Conservation (phyloP, 2,113 vertebrate genomes). For the Macquaria australasica region DNA sequence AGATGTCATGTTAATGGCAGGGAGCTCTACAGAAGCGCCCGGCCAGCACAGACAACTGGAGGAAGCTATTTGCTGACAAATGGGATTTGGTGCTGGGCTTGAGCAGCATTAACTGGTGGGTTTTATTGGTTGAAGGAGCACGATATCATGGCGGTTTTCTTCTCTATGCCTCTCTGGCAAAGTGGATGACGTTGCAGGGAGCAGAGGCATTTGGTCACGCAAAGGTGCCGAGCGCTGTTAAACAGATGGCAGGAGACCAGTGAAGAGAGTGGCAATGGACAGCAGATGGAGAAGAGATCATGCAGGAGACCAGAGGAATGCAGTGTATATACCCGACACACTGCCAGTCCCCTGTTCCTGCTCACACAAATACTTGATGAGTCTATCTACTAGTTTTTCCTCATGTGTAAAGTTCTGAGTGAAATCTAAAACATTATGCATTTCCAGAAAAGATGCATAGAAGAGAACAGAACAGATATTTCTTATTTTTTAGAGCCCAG, state of each 20-base stretch:
- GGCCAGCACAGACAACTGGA: slow-evolving; percentile 69
- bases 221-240: slow-evolving; percentile 76
- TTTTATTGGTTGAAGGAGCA: slow-evolving; percentile 82
- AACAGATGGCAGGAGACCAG: slow-evolving; percentile 81
- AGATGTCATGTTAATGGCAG: slow-evolving; percentile 70
- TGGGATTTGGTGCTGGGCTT: slow-evolving; percentile 79
- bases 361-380: slow-evolving; percentile 40
- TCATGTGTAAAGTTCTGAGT: not conserved
- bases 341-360: slow-evolving; percentile 35
- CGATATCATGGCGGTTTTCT: slow-evolving; percentile 77
- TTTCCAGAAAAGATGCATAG: not conserved
- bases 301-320: slow-evolving; percentile 55
- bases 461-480: not conserved
- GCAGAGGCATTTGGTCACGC: slow-evolving; percentile 77
- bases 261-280: slow-evolving; percentile 78
- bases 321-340: slow-evolving; percentile 36
- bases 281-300: slow-evolving; percentile 82
- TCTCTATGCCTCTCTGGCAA: slow-evolving; percentile 72
- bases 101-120: slow-evolving; percentile 79
- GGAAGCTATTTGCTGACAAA: slow-evolving; percentile 83
- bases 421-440: not conserved
- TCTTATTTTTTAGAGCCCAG: not conserved
- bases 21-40: slow-evolving; percentile 68
- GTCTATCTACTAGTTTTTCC: slow-evolving; percentile 14
- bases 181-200: slow-evolving; percentile 74